A percentile compares a stretch with the other conserved stretches of the same genome.
These are phyloP conservation scores for Campylorhamphus procurvoides DNA, from an alignment of 2,113 vertebrate genomes.

Conservation along the genomic window DNA sequence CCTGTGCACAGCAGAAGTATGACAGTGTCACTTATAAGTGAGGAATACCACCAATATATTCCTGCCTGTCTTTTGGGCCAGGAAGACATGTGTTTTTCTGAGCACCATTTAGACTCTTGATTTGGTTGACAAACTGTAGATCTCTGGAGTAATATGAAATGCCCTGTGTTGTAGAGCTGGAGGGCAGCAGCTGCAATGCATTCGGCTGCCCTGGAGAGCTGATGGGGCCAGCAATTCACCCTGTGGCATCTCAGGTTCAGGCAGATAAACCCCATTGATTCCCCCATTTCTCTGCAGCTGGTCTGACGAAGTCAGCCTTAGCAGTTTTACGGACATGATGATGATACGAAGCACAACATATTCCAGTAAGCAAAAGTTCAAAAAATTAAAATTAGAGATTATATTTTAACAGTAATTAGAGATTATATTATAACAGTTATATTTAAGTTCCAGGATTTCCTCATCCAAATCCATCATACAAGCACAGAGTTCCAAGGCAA, in stretches of 20 bases:
- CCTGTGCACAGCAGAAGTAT: background rate
- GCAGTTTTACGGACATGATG: background rate
- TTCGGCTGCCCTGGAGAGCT: background rate
- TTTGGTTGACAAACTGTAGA: background rate
- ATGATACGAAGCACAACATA: background rate
- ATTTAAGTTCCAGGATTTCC: background rate
- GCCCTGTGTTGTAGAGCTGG: background rate
- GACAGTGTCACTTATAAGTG: background rate
- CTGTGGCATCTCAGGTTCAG: background rate
- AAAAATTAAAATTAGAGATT: background rate
- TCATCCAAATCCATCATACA: background rate
- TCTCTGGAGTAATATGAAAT: background rate
- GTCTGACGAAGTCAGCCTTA: background rate
- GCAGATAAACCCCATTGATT: accelerated
- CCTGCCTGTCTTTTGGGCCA: background rate
- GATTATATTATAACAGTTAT: too few species aligned
- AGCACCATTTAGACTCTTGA: background rate
- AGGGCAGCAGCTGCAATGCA: background rate
- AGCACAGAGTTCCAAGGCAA: background rate
- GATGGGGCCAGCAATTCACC: background rate
- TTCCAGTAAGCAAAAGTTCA: background rate
- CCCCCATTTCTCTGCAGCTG: background rate
- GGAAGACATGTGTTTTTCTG: background rate
- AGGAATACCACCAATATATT: background rate
- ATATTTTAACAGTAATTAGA: too few species aligned